Base-by-base conservation (phyloP, 2,797 vertebrate species). In the Tadarida brasiliensis region DNA sequence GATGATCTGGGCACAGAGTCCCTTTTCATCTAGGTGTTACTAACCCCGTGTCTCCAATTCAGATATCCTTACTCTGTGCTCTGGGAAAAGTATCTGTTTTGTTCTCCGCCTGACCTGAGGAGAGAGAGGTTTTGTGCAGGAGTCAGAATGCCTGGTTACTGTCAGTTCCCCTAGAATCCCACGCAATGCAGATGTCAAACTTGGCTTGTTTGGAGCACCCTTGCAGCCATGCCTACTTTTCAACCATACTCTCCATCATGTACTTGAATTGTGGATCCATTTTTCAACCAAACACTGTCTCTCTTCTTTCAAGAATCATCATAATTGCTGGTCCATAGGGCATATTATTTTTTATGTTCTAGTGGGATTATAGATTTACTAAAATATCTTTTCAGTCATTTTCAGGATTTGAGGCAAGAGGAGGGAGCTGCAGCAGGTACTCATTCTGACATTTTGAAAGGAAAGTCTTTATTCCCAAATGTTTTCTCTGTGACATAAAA, bases 361-460 rank as follows among this genome's bases (percentile, higher is more conserved):
- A 56, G 19, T 82, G 39, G 33, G 56, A 85, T 80, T 80, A 51
- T 26, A 2, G 1, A 54, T 61, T 76, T 87, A 83, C 35, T 49
- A 83, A 89, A 95, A 87, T 87, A 81, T 30, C 15, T 71, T 59
- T 83, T 70, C 49, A 54, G 15, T 44, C 67, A 56, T 35, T 71
- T 70, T 81, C 80, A 80, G 39, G n/a, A 19, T 51, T 74, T 76
- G 33, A 90, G 35, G 15, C 30, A 90, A 94, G 12, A 94, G 51
- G 30, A 51, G 19, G 44, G 77, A 22, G 2, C 39, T 63, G 44
- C 12, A 33, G 5, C 28, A 73, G 8, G 9, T 57, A 95, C 4
- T 87, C n/a, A 90, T 86, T 80, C 33, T 54, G 51, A n/a, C 39
- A 86, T 82, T 91, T 76, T 78, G 15, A 88, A 81, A 28, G 56